Evolutionary conservation across 2,797 vertebrate species (phyloP), one percentile per base, ranked within the genome.

Genomic region (Falco berigora): DNA sequence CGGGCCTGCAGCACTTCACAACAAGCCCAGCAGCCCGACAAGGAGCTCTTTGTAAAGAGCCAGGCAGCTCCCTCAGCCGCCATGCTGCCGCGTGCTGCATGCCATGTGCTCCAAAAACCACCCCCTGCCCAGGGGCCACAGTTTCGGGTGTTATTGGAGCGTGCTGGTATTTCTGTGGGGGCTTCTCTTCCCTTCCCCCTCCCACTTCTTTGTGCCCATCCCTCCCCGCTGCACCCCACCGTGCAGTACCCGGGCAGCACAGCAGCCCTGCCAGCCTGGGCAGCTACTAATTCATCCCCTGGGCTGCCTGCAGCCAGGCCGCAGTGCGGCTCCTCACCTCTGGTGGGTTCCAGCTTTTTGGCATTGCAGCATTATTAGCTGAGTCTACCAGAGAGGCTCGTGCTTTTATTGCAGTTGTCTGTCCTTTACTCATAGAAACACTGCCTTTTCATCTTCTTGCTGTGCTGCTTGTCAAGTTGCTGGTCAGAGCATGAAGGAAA

Each of bases 41-140:
- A 95, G 59, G 34, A 80, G 28, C 42, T 73, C 53, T 84, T 90
- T 91, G 90, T 89, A 1, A 38, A 62, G 5, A 1, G 18, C 59
- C 7, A 50, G 50, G 66, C 86, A 63, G 63, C 42, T 19, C 24
- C 3, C 2, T 23, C 73, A 58, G 47, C 82, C 83, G 1, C n/a
- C 2, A 14, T 2, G 55, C 24, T 1, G 2, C 53, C 9, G 1
- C 2, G 3, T 1, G 2, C 53, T 8, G 2, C 2, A 2, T 62
- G 76, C 76, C 5, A 4, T 1, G 1, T 9, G 32, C 34, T 36
- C 71, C 5, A 4, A 27, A 69, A 93, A 58, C 58, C 92, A 89
- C 50, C 8, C 11, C 73, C 66, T 86, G 34, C 30, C 42, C 12
- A 1, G 32, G 30, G 4, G 0, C 73, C 12, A 5, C 2, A 19